A percentile compares a stretch with the other conserved stretches of the same genome.
phyloP scores from a whole-genome alignment of 2,113 vertebrate species.

The Syngnathus scovelli region DNA sequence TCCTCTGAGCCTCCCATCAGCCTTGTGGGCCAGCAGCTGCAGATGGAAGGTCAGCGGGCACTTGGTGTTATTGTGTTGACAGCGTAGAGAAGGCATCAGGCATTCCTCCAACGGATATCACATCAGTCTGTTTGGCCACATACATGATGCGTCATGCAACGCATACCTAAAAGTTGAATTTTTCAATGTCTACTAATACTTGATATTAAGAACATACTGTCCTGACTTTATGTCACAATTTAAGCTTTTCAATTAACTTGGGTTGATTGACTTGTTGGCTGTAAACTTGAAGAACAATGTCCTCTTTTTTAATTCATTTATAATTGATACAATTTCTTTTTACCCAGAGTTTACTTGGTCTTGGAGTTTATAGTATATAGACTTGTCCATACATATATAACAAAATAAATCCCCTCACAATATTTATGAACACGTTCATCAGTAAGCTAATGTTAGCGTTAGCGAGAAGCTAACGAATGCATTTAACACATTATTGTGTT shows the following conservation, averaged over 20 bases:
- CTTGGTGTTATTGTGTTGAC: constrained; percentile 36
- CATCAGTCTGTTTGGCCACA: not conserved
- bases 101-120: constrained; percentile 44
- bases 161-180: not conserved
- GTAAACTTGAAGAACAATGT: not conserved
- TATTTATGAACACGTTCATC: no score
- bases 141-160: not conserved
- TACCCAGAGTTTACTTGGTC: not conserved
- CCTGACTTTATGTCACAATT: not conserved
- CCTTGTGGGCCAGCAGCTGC: constrained; percentile 33
- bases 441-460: no score
- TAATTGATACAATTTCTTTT: not conserved
- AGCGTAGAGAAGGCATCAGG: constrained; percentile 32
- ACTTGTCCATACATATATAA: not conserved
- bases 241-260: not conserved
- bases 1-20: constrained; percentile 7
- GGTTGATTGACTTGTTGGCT: not conserved
- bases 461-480: no score
- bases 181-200: not conserved
- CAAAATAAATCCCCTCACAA: no score
- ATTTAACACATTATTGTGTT: no score
- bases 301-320: not conserved
- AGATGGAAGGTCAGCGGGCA: constrained; percentile 44
- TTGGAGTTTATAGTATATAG: not conserved
- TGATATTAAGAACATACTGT: not conserved